Base-by-base conservation (phyloP, 2,888 invertebrate genomes). In the Aphidius colemani region DNA sequence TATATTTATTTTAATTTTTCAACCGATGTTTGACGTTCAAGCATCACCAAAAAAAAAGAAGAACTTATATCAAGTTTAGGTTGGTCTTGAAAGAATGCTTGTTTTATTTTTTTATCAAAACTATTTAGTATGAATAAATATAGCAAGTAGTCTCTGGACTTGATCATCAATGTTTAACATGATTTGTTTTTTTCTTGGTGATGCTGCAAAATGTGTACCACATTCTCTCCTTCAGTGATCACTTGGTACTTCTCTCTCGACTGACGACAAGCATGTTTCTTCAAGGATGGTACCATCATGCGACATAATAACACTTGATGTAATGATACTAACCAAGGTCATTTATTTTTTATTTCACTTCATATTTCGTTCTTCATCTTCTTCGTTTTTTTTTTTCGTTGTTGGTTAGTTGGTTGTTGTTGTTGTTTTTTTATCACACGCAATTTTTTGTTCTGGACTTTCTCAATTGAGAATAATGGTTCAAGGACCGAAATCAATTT, bases 41-140 rank as follows among this genome's bases (percentile, higher is more conserved):
- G 39, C 57, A 46, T 67, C 70, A 63, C 64, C 69, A 63, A 55
- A 67, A 60, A 68, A 70, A 71, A 72, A 77, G 76, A 78, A 78
- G n/a, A n/a, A 76, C 77, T 75, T n/a, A n/a, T n/a, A 66, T 72
- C 73, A 71, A 70, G 71, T 69, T 69, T 67, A 63, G 64, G 63
- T 65, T 65, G 64, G 53, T 13, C n/a, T 49, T 61, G 53, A 8
- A 45, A 18, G 13, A 18, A 8, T 60, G 48, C 30, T 30, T 30
- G 30, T 30, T 30, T 30, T 5, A 30, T 30, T 30, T 30, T 18
- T 30, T 30, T 30, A 50, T 44, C 45, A 46, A 51, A 2, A 18
- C 13, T 18, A 18, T 18, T 18, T 18, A 18, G 13, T 18, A 18
- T 18, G 2, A 18, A 18, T 18, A 18, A 18, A 18, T 18, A 51